A percentile compares a stretch with the other conserved stretches of the same genome.
Conservation (phyloP, 1,140 invertebrate genomes). For the Bombus superbus region DNA sequence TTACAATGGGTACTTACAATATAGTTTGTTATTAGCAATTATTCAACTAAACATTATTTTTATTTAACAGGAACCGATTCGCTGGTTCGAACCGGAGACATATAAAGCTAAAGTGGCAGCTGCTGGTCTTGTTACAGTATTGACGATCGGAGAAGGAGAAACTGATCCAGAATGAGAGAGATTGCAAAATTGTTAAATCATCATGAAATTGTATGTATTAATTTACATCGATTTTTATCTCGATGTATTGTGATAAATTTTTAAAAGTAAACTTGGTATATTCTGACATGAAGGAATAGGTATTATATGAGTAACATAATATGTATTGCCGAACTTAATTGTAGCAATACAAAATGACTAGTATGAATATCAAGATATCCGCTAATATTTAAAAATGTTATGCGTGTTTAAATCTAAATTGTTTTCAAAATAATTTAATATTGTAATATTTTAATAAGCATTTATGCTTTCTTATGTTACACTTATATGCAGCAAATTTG, state of each 20-base stretch:
- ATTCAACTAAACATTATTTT: constrained; percentile 22
- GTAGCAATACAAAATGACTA: constrained; percentile 21
- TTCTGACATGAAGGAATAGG: constrained; percentile 1
- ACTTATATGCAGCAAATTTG: not conserved
- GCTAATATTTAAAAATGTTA: constrained; percentile 14
- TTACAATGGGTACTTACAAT: not conserved
- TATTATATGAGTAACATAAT: not conserved
- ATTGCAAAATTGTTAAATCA: constrained; percentile 25
- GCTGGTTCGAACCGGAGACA: constrained; percentile 83
- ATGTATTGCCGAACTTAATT: constrained; percentile 33
- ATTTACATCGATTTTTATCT: constrained; percentile 32
- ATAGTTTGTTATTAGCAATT: constrained; percentile 3
- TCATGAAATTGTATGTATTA: constrained; percentile 49
- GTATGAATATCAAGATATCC: constrained; percentile 3
- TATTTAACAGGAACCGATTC: constrained; percentile 80
- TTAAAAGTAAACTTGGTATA: constrained; percentile 13
- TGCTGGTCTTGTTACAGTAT: constrained; percentile 77
- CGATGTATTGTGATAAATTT: constrained; percentile 49
- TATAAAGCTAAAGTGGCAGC: constrained; percentile 81
- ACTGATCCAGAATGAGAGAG: constrained; percentile 77
- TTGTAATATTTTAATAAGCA: constrained; percentile 29
- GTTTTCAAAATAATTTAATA: constrained; percentile 13
- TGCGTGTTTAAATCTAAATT: constrained; percentile 24
- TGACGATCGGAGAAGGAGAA: constrained; percentile 75
- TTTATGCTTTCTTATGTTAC: constrained; percentile 42